Base-by-base conservation (phyloP, 2,888 invertebrate genomes). In the Ommatoiulus sabulosus region DNA sequence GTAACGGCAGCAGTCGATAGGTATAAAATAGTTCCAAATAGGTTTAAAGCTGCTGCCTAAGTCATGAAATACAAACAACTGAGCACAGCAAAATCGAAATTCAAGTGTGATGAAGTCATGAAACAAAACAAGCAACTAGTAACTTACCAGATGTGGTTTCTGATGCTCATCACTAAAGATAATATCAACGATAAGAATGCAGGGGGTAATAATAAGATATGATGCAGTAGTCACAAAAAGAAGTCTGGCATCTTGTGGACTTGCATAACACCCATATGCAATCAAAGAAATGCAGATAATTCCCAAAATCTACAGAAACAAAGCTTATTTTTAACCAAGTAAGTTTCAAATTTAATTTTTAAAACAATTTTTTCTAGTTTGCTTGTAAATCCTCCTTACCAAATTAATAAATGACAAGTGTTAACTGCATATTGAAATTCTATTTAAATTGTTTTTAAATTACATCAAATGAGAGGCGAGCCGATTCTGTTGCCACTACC, bases 111-210 rank as follows among this genome's bases (percentile, higher is more conserved):
- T 63, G 20, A 63, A 72, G 20, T n/a, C n/a, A 63, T 63, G 15
- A n/a, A 35, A 63, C 20, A 15, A 20, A 8, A 35, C 20, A 4
- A 20, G 20, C 20, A 63, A 10, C 12, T 12, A 52, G 12, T 52
- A 72, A 72, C 72, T 72, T 24, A 72, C 72, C 72, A 72, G 24
- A 72, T 72, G 72, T 72, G 72, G 72, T 72, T 72, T 72, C 24
- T 72, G 72, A 24, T 72, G 72, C 24, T 72, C 72, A 24, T 72
- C 72, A 72, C 72, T 72, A 72, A 72, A 72, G 3, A 72, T 10
- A 24, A 72, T 24, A 24, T 72, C 72, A 1, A 72, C 72, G 7
- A 72, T 24, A 72, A 72, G 72, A 72, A 72, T 72, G 72, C 72
- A 72, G 24, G 72, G 72, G 1, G 72, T 72, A 8, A 72, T 72